Evolutionary conservation across 2,888 invertebrate species (phyloP), one percentile per base, ranked within the genome.

Genomic region (Drosophila mayaguana): DNA sequence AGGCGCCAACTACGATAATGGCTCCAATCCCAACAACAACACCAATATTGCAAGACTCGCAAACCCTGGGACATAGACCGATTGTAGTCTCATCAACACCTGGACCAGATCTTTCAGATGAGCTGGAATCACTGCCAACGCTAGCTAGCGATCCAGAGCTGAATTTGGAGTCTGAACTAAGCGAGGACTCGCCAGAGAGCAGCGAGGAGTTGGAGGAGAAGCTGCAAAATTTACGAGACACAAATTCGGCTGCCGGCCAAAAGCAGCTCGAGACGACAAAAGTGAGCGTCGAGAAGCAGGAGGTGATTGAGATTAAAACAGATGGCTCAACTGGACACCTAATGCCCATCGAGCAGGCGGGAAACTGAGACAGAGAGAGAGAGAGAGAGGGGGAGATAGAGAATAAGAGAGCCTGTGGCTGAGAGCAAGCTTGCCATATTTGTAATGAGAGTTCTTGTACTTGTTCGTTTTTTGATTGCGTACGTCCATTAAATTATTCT

Each of bases 271-370:
- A 81, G 66, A 81, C 83, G 16, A 89, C 89, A 4, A 88, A 76
- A 74, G 84, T 92, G 7, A 91, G 90, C 63, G 92, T 93, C 2
- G 93, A 93, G 79, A 93, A 93, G 75, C 89, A 92, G 20, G 93
- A 93, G 78, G 92, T 93, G 54, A 93, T 93, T 73, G 93, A 93
- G 91, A 93, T 93, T 51, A 92, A 93, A 72, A 88, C 93, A 25
- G 93, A 93, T 65, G 93, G 92, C 7, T 86, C 83, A 43, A 90
- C 92, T 3, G 92, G 92, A 45, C 92, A 92, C 71, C 73, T 93
- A 68, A 91, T 89, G 86, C 93, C 92, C 32, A 38, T 66, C 14
- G 81, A 83, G 12, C 38, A 61, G 46, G 43, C 63, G 63, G 60
- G 48, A 22, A 32, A 54, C 7, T 38, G 63, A 60, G 28, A 48